Percentiles rank a stretch among this genome's conserved stretches.
phyloP scores from a whole-genome alignment of 1,140 invertebrate genomes.

The Cyphomyrmex costatus region DNA sequence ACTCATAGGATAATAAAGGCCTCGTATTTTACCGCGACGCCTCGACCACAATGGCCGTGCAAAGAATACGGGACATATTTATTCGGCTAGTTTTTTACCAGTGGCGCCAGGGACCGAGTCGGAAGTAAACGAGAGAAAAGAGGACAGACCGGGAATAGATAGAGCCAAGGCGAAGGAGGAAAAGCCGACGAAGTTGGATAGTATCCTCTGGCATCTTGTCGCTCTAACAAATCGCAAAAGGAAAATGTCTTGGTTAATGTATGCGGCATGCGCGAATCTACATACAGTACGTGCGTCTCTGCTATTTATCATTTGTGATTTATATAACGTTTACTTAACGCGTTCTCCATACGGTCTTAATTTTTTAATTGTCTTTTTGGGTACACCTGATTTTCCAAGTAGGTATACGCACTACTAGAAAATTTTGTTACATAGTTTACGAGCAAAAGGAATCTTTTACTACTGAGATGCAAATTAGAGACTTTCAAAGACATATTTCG shows the following conservation, averaged over 20 bases:
- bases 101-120: conserved; percentile 28
- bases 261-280: conserved; percentile 18
- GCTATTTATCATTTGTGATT: neutral
- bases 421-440: conserved; percentile 27
- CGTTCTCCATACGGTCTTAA: neutral
- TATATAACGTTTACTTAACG: neutral
- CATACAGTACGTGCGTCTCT: neutral
- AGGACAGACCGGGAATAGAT: conserved; percentile 41
- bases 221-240: conserved; percentile 13
- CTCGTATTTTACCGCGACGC: conserved; percentile 76
- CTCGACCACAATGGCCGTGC: conserved; percentile 76
- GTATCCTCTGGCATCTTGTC: neutral
- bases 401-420: neutral
- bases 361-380: neutral
- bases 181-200: conserved; percentile 52
- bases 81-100: conserved; percentile 70
- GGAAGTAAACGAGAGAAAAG: conserved; percentile 46
- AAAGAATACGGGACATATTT: conserved; percentile 80
- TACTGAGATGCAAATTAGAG: conserved; percentile 44
- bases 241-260: conserved; percentile 21
- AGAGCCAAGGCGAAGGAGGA: conserved; percentile 34
- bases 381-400: neutral
- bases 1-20: conserved; percentile 79
- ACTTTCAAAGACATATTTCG: conserved; percentile 50
- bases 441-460: conserved; percentile 28